Evolutionary conservation across 2,797 vertebrate genomes (phyloP).

Genomic region (Hafferia zeledoni): DNA sequence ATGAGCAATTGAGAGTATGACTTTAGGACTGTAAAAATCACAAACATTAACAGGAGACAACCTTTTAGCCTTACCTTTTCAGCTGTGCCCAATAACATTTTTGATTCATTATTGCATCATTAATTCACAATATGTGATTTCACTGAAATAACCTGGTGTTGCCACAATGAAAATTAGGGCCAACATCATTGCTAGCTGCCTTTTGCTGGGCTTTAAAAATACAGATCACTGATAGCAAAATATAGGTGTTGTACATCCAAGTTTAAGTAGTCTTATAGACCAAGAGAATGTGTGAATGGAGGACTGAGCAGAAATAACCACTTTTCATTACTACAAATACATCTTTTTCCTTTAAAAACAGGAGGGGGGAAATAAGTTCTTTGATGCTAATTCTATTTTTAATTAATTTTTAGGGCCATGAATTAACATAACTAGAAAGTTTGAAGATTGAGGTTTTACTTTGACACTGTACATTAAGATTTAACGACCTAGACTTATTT

Average conservation of each 20-base stretch:
- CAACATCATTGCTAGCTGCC: not conserved
- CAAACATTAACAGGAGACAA: not conserved
- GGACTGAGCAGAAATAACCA: not conserved
- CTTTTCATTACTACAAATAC: not conserved
- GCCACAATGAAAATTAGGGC: not conserved
- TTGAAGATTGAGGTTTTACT: slow-evolving; percentile 14
- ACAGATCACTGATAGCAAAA: not conserved
- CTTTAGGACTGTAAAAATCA: not conserved
- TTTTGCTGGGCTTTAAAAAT: not conserved
- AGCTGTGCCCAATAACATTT: not conserved
- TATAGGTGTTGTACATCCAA: not conserved
- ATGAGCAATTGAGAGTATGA: not conserved
- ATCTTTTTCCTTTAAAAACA: not conserved
- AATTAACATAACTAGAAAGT: slow-evolving; percentile 10
- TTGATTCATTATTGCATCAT: not conserved
- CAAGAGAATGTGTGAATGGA: not conserved
- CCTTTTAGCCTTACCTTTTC: not conserved
- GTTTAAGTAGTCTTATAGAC: not conserved
- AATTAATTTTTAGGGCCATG: slow-evolving; percentile 46
- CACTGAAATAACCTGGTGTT: not conserved
- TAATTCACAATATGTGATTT: not conserved
- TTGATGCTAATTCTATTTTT: slow-evolving; percentile 45
- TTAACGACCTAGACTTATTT: slow-evolving; percentile 74
- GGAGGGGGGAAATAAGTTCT: not conserved
- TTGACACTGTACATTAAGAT: slow-evolving; percentile 59